phyloP scores from a whole-genome alignment of 2,888 invertebrate species.

The Macrophya alboannulata region DNA sequence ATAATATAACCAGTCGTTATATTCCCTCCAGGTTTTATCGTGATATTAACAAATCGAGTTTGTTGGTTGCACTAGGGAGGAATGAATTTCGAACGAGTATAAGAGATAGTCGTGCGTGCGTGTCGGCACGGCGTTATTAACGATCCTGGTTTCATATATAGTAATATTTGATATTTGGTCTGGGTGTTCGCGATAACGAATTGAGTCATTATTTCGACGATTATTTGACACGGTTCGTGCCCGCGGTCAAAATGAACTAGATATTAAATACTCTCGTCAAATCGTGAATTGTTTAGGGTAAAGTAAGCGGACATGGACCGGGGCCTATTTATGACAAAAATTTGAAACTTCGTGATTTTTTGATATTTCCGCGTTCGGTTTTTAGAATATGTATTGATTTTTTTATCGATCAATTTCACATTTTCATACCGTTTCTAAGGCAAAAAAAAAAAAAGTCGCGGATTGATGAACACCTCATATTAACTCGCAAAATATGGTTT shows the following conservation, averaged over 20 bases:
- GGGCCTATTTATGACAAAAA: not conserved
- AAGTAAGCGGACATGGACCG: not conserved
- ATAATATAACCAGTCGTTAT: not conserved
- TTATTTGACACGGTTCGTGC: not conserved
- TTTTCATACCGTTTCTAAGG: too few species aligned
- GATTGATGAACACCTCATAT: too few species aligned
- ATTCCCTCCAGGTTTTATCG: not conserved
- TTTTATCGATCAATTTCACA: not conserved
- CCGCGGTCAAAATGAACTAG: not conserved
- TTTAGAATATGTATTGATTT: too few species aligned
- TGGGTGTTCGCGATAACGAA: constrained; percentile 24
- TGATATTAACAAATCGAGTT: constrained; percentile 2
- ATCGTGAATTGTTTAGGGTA: not conserved
- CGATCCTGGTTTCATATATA: not conserved
- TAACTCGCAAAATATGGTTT: too few species aligned
- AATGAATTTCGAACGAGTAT: not conserved
- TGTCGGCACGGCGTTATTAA: constrained; percentile 14
- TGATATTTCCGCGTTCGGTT: not conserved
- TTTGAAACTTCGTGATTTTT: not conserved
- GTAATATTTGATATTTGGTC: constrained; percentile 16
- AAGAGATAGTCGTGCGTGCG: not conserved
- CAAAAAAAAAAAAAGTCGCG: too few species aligned
- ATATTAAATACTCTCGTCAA: not conserved
- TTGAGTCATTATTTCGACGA: constrained; percentile 18
- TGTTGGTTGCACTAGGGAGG: not conserved